These are phyloP conservation scores for Caracal caracal DNA, from an alignment of 2,113 vertebrate species.

Conservation along the genomic window DNA sequence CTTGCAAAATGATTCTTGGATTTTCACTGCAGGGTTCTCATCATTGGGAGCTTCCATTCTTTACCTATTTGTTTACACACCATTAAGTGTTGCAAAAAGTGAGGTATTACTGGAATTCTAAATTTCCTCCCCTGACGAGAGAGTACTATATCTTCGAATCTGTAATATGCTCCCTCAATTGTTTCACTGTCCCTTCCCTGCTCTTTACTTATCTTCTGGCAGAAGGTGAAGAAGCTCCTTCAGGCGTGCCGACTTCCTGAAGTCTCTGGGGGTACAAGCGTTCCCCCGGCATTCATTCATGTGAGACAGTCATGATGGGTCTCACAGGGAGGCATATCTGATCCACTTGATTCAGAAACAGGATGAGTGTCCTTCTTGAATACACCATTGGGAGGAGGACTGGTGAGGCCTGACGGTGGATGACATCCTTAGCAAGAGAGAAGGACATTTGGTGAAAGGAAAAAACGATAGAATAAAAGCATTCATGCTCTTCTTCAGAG, in stretches of 20 bases:
- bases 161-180: not conserved
- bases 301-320: not conserved
- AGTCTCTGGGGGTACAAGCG: not conserved
- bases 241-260: not conserved
- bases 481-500: not conserved
- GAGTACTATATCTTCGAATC: not conserved
- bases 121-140: not conserved
- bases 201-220: not conserved
- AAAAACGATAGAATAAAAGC: not conserved
- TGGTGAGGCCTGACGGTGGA: not conserved
- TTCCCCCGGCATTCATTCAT: not conserved
- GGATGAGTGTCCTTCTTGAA: not conserved
- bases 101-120: not conserved
- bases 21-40: not conserved
- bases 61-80: conserved; percentile 20
- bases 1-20: conserved; percentile 3
- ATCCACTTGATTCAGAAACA: not conserved
- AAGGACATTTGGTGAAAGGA: not conserved
- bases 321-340: not conserved
- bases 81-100: conserved; percentile 15
- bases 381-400: not conserved
- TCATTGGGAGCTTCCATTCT: not conserved
- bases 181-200: not conserved
- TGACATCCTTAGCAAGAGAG: not conserved
- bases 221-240: not conserved